Base-by-base conservation (phyloP, 2,888 invertebrate species). In the Aspidapion aeneum region DNA sequence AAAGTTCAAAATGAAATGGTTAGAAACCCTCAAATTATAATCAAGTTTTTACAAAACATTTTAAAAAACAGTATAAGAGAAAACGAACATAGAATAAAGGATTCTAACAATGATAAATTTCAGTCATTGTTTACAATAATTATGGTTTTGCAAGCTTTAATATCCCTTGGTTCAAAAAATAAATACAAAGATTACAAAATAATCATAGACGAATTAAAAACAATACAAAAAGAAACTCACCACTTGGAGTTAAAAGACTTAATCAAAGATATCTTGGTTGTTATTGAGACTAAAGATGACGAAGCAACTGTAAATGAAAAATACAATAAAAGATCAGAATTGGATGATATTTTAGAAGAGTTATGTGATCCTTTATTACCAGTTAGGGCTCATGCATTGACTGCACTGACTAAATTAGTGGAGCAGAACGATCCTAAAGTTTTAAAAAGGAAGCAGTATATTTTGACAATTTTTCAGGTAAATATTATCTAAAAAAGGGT, bases 351-450 rank as follows among this genome's bases (percentile, higher is more conserved):
- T 0, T 75, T 93, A 61, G 78, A 83, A 58, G 87, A 92, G 77
- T 81, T 89, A 18, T 85, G 85, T 73, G 90, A 92, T 80, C 83
- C 87, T 21, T 75, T 91, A 62, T 77, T 94, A 56, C 94, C 94
- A n/a, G 86, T 90, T 0, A 84, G 89, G 75, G 94, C 90, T 12
- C 94, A 94, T 79, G 94, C 90, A 5, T 80, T 94, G 49, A 86
- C 93, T 70, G 81, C 85, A 57, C 78, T 95, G 17, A 86, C 86
- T 17, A 89, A 87, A 79, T 81, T 94, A n/a, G 82, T 94, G 58
- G 85, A 89, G 72, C 78, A 78, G 18, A 84, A 82, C 68, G 89
- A 94, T 79, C 70, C 80, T 21, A 86, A 87, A 71, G 84, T 89
- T 9, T 74, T 88, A 65, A 82, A 85, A 1, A 86, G 88, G 70